Base-by-base conservation (phyloP, 2,113 vertebrate genomes). In the Leuciscus idus region DNA sequence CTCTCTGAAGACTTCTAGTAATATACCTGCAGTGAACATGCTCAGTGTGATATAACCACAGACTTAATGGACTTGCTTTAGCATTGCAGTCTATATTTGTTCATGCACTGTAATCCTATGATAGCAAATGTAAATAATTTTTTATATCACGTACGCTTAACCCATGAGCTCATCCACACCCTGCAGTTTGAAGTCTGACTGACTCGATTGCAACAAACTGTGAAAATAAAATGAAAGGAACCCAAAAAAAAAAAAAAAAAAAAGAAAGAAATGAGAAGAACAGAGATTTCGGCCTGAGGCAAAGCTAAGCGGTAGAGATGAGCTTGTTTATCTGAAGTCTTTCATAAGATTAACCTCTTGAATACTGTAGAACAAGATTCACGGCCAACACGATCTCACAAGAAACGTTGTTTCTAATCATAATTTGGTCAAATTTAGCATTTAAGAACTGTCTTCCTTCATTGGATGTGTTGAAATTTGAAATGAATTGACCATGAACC, bases 41-140 rank as follows among this genome's bases (percentile, higher is more conserved):
- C 78, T 19, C 12, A 26, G n/a, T 81, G 79, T 81, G 79, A 48
- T 28, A 66, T 26, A 48, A 66, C 79, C n/a, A 43, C n/a, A 46
- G 59, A 66, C 7, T 48, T 64, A 81, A 64, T 48, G 46, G 59
- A 48, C 59, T 81, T 81, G 36, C 43, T 48, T 48, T 28, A 43
- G n/a, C n/a, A 46, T 30, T 9, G 9, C 75, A 55, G 55, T 79
- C 8, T 81, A 26, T 17, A 48, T 62, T 81, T 81, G 59, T 46
- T 81, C 39, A n/a, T 39, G 39, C 36, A 17, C 57, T 80, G 76
- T 43, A 62, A 26, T 36, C 28, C 36, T 64, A 30, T 48, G 33
- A 81, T 66, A 66, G 39, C 43, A 21, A 81, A 46, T 81, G 79
- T 81, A 48, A 81, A 81, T 81, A 66, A 48, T 28, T 48, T 19